phyloP scores from a whole-genome alignment of 2,888 invertebrate genomes.

The Ceramica pisi region DNA sequence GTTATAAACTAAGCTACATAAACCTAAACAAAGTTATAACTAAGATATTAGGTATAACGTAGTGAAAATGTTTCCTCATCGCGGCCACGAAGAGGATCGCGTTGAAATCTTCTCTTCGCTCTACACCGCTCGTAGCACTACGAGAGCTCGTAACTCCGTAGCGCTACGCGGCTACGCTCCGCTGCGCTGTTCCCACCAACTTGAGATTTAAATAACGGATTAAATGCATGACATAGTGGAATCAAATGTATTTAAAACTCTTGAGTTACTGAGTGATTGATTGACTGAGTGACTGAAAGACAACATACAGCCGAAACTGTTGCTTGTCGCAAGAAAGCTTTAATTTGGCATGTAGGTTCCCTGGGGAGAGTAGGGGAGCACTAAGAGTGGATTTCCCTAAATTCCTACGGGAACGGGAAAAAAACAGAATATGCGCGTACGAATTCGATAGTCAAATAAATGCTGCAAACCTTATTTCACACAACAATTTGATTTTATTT shows the following conservation, averaged over 20 bases:
- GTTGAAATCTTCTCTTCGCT: slow-evolving; percentile 67
- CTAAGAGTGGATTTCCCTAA: no score
- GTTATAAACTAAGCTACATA: neutral
- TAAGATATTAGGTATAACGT: neutral
- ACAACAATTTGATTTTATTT: slow-evolving; percentile 10
- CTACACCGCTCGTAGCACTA: slow-evolving; percentile 55
- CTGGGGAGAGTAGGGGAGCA: no score
- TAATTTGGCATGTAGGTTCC: no score
- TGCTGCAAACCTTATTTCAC: neutral
- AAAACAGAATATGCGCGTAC: no score
- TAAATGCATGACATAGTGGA: slow-evolving; percentile 32
- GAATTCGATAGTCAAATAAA: neutral
- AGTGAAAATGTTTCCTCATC: slow-evolving; percentile 23
- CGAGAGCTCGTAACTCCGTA: slow-evolving; percentile 65
- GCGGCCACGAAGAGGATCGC: slow-evolving; percentile 42
- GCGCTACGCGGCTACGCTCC: slow-evolving; percentile 59
- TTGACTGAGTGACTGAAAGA: no score
- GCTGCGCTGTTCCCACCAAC: slow-evolving; percentile 29
- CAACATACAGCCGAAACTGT: no score
- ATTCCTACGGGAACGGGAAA: no score
- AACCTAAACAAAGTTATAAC: slow-evolving; percentile 16
- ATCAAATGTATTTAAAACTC: slow-evolving; percentile 7
- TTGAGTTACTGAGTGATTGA: no score
- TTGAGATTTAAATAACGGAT: slow-evolving; percentile 41
- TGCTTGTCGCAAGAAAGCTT: no score